Conservation (phyloP, 2,113 vertebrate genomes). For the Neodon shergylaensis region DNA sequence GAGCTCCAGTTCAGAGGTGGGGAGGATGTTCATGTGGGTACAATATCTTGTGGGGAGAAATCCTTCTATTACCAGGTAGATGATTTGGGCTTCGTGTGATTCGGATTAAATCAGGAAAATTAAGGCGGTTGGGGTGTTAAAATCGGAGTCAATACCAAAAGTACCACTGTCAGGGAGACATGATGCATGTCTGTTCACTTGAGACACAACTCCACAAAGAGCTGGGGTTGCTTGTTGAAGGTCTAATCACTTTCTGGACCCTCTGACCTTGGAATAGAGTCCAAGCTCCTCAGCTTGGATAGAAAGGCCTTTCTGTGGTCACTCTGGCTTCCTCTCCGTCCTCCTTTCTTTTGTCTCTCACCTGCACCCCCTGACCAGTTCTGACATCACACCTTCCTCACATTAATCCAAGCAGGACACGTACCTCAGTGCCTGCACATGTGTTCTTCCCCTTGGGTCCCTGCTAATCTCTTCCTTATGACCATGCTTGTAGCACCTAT, state of each 20-base stretch:
- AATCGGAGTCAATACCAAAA: background rate
- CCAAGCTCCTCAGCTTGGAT: background rate
- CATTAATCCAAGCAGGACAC: background rate
- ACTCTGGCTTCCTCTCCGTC: background rate
- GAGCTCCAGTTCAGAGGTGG: background rate
- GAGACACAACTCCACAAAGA: background rate
- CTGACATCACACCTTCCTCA: background rate
- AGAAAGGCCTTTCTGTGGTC: background rate
- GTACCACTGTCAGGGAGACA: background rate
- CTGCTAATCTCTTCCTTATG: background rate
- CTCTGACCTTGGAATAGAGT: background rate
- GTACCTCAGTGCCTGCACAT: background rate
- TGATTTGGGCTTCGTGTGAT: background rate
- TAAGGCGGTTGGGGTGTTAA: background rate
- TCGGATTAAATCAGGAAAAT: constrained; percentile 30
- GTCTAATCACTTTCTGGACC: background rate
- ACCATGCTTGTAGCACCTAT: background rate
- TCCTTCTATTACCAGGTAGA: background rate
- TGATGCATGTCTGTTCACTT: background rate
- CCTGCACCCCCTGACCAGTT: background rate
- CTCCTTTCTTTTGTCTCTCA: background rate
- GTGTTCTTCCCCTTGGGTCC: background rate
- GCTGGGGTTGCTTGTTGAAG: background rate
- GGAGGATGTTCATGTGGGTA: background rate
- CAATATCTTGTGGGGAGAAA: background rate